phyloP scores from a whole-genome alignment of 2,888 invertebrate species.

The Platypus cylindrus region DNA sequence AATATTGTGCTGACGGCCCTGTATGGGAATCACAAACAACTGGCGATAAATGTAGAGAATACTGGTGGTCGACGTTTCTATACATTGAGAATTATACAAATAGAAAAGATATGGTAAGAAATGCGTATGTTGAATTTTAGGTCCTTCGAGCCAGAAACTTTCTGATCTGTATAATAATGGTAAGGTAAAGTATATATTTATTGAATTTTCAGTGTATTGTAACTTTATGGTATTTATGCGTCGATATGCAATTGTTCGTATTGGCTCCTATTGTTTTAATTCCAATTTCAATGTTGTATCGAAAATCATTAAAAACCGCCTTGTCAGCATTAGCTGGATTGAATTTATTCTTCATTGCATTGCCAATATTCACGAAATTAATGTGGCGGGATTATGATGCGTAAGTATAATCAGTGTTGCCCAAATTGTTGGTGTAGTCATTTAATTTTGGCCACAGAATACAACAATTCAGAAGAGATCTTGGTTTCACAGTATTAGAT shows the following conservation, averaged over 20 bases:
- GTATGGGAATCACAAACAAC: conserved; percentile 3
- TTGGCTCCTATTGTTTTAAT: conserved; percentile 27
- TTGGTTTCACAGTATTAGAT: too few species aligned
- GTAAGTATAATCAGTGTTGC: conserved; percentile 16
- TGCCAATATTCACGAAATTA: conserved; percentile 9
- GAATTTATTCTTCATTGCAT: conserved; percentile 6
- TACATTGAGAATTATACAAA: conserved; percentile 34
- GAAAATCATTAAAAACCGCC: conserved; percentile 9
- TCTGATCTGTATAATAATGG: not conserved
- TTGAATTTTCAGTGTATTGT: conserved; percentile 25
- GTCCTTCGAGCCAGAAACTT: not conserved
- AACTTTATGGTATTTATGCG: conserved; percentile 32
- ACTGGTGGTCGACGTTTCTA: conserved; percentile 33
- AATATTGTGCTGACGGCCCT: conserved; percentile 17
- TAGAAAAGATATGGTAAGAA: conserved; percentile 18
- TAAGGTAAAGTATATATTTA: not conserved
- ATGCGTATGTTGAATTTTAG: not conserved
- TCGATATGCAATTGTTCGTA: conserved; percentile 31
- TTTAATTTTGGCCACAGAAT: not conserved
- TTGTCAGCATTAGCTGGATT: conserved; percentile 9
- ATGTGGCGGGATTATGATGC: conserved; percentile 13
- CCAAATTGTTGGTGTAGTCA: not conserved
- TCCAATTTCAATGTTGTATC: conserved; percentile 20
- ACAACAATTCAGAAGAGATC: too few species aligned
- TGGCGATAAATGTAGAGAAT: conserved; percentile 22